Base-by-base conservation (phyloP, 1,140 invertebrate species). In the Rhagoletis zephyria region DNA sequence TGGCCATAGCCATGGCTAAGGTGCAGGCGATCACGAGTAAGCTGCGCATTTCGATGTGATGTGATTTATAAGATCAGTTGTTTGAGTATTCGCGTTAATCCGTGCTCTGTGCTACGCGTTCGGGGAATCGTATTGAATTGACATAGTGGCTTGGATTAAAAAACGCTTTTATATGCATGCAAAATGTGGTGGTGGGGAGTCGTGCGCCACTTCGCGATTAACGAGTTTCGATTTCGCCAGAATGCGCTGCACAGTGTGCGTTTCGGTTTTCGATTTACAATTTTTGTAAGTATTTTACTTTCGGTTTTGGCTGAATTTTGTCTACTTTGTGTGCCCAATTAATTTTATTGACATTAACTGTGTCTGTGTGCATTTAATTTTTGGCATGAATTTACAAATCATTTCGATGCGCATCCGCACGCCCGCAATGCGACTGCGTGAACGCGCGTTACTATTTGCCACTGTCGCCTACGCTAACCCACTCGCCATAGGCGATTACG, bases 1-100 rank as follows among this genome's bases (percentile, higher is more conserved):
- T 90, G 48, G 91, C 92, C 88, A 89, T 42, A n/a, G 89, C 89
- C 6, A 92, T 30, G 30, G 91, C 91, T 87, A 91, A 16, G 16
- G 88, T 87, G 87, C 88, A 89, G 19, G 87, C 87, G 65, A 92
- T 67, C 74, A 89, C 63, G 61, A 88, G 70, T 60, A 88, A 64
- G 9, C 89, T 51, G 85, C 90, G 89, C 19, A 87, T 89, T 86
- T 90, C 89, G 89, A 89, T 91, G 10, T 85, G 19, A 48, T 74
- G 5, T 42, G 12, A 16, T 74, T 87, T 88, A 30, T 10, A 30
- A 30, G 81, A 40, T 16, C 59, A 88, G 40, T 85, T 30, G 16
- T 48, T 42, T 30, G 74, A 56, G 19, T 3, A 48, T 0, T 74
- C 48, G 12, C 7, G 70, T 30, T 42, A 67, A 48, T 56, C 87